Base-by-base conservation (phyloP, 1,140 invertebrate genomes). In the Delia radicum region DNA sequence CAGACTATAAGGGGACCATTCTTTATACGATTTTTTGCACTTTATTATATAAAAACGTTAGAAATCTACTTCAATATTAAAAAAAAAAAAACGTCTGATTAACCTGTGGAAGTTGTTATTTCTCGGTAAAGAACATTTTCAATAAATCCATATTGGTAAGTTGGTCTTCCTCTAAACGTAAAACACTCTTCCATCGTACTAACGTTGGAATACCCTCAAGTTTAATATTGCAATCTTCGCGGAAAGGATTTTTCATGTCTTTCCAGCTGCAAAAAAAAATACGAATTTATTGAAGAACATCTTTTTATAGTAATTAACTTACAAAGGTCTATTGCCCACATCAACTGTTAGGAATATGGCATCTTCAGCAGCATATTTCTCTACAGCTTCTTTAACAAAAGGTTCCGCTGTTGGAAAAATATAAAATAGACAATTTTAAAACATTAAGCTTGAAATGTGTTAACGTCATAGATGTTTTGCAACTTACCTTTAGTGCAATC, bases 181-280 rank as follows among this genome's bases (percentile, higher is more conserved):
- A 90, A 3, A 91, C 90, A 6, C 89, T 89, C 74, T 90, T 89
- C 92, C 92, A 94, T 80, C 87, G 88, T 12, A 90, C 85, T 6
- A 94, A 81, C 1, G 92, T 93, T 3, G 93, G 93, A 33, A 94
- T 87, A 2, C 91, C 90, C 79, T 90, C 89, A 21, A 94, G 82
- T 76, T 88, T 89, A 2, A 89, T 89, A 37, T 88, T 87, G 55
- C 82, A 76, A 81, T 93, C 89, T 28, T 88, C 91, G 73, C 92
- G 87, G 79, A 94, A 94, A 73, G 91, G 89, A 82, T 91, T 92
- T 2, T 90, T 89, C 65, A 81, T 86, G 84, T 93, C 88, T 83
- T 93, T 79, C 77, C 77, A 79, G 12, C 76, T 77, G 27, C 24
- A 75, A 75, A 26, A 55, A 42, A 46, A 74, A 18, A 67, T 29